Base-by-base conservation (phyloP, 1,140 invertebrate species). In the Colletes gigas region DNA sequence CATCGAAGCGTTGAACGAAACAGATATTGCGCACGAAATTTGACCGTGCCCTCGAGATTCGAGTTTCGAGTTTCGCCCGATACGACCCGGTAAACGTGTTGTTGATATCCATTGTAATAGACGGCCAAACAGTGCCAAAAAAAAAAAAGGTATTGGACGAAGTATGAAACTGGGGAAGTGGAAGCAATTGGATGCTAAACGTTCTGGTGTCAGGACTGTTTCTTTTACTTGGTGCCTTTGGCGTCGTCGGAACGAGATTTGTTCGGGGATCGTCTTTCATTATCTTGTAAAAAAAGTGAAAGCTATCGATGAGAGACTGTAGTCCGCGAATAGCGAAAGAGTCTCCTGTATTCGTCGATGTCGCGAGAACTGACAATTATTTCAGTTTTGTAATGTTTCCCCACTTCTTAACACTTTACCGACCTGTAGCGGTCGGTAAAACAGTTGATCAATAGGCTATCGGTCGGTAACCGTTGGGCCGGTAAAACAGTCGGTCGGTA, bases 111-210 rank as follows among this genome's bases (percentile, higher is more conserved):
- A 68, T 82, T 30, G 60, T 9, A 82, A 84, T 75, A 57, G 66
- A 72, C n/a, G 83, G 85, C 75, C 79, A 82, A 88, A 76, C 44
- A 84, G 85, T 87, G 79, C 83, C 82, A 88, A 88, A 85, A n/a
- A n/a, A n/a, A n/a, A n/a, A n/a, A n/a, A 73, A n/a, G 39, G 57
- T 74, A 69, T 30, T 17, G 57, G n/a, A 14, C 30, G 47, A 41
- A 17, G 41, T 19, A 62, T 67, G 44, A 54, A 65, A 5, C 9
- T 12, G 47, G 44, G 57, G 19, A n/a, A 54, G 71, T n/a, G n/a
- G 30, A 52, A 66, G 55, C 65, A 68, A 83, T 85, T 67, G 44
- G 50, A 70, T 52, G 12, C 54, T 19, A 71, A 71, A 62, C 55
- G 57, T 63, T 70, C 19, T n/a, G 57, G 57, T 71, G 82, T 70